Conservation (phyloP, 2,888 invertebrate species). For the Ctena decussata region DNA sequence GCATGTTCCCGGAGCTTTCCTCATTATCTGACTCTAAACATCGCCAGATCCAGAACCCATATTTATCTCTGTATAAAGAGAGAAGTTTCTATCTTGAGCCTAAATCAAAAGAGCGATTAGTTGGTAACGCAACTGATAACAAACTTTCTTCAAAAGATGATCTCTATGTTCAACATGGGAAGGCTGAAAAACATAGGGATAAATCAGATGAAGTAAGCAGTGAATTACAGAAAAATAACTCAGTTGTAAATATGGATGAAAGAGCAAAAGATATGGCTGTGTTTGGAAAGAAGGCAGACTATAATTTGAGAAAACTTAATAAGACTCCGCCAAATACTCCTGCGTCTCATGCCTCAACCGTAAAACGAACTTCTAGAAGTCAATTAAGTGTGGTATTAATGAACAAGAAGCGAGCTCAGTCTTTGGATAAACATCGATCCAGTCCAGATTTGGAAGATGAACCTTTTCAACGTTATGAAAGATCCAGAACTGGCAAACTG, state of each 20-base stretch:
- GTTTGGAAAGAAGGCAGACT: slow-evolving; percentile 46
- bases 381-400: background rate
- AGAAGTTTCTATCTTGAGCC: slow-evolving; percentile 47
- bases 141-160: background rate
- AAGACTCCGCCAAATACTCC: slow-evolving; percentile 46
- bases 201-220: slow-evolving; percentile 11
- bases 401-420: slow-evolving; percentile 27
- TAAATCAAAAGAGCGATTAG: background rate
- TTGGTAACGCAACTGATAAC: slow-evolving; percentile 3
- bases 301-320: background rate
- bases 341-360: too few relatives aligned
- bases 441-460: slow-evolving; percentile 28
- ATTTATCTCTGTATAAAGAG: slow-evolving; percentile 46
- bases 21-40: slow-evolving; percentile 12
- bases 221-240: background rate
- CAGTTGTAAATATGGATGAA: background rate
- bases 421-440: slow-evolving; percentile 15
- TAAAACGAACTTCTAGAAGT: background rate
- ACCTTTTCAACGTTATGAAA: slow-evolving; percentile 49
- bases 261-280: slow-evolving; percentile 43
- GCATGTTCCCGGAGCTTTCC: background rate
- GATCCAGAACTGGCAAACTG: slow-evolving; percentile 34
- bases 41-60: slow-evolving; percentile 44
- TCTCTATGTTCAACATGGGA: background rate
- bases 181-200: background rate